Percentiles rank a stretch among this genome's conserved stretches.
phyloP scores from a whole-genome alignment of 2,113 vertebrate species.

The Apteryx owenii region DNA sequence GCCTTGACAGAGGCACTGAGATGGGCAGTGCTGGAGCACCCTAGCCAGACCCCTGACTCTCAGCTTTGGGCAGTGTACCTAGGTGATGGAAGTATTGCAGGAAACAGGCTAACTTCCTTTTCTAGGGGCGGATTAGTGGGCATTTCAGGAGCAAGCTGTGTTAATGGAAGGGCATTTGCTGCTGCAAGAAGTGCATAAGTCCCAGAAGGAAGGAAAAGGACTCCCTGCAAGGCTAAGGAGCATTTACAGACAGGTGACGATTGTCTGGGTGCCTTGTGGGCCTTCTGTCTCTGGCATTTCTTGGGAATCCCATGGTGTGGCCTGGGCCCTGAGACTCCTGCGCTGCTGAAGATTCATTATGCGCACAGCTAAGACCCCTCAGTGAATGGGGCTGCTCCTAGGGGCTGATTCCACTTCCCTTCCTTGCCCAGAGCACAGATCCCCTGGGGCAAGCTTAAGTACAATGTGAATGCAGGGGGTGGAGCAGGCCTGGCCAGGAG shows the following conservation, averaged over 20 bases:
- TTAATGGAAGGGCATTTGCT: background rate
- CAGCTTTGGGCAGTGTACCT: background rate
- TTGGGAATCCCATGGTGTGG: background rate
- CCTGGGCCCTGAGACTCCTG: background rate
- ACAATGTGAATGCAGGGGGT: accelerated
- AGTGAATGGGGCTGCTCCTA: background rate
- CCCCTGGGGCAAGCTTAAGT: background rate
- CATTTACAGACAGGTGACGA: background rate
- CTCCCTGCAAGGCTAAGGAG: background rate
- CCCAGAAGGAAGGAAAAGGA: background rate
- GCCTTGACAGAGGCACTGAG: background rate
- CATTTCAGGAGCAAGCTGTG: background rate
- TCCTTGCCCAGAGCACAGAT: background rate
- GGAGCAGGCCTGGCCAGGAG: background rate
- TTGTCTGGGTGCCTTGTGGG: background rate
- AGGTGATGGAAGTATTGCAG: background rate
- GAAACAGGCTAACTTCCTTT: background rate
- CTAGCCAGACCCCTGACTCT: accelerated
- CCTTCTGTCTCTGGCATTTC: background rate
- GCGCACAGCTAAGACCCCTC: background rate
- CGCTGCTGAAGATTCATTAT: accelerated
- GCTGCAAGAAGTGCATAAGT: background rate
- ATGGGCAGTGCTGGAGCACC: background rate
- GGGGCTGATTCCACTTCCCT: background rate
- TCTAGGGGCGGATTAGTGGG: background rate